These are phyloP conservation scores for Entomyzon cyanotis DNA, from an alignment of 2,113 vertebrate species.

Conservation along the genomic window DNA sequence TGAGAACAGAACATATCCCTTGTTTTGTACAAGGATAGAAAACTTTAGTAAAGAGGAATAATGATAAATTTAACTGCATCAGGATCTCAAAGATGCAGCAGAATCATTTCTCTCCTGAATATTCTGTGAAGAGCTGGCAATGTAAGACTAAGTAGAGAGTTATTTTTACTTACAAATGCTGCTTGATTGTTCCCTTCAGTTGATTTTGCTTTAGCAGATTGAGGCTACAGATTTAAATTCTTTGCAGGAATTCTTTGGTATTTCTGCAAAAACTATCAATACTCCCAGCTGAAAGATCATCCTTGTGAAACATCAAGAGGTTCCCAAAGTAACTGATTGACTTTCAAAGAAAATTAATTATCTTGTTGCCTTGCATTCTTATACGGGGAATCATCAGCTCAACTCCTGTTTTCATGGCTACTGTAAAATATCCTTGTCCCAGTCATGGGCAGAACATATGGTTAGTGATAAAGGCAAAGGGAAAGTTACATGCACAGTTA, in stretches of 20 bases:
- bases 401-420: not conserved
- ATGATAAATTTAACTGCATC: not conserved
- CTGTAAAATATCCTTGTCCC: not conserved
- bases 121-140: not conserved
- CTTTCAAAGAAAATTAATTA: not conserved
- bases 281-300: not conserved
- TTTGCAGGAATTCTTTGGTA: not conserved
- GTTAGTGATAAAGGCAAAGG: not conserved
- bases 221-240: not conserved
- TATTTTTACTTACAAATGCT: not conserved
- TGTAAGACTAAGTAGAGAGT: not conserved
- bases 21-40: slow-evolving; percentile 6
- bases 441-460: not conserved
- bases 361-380: not conserved
- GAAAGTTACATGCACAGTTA: not conserved
- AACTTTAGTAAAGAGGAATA: not conserved
- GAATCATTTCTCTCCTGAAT: not conserved
- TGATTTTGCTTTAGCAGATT: not conserved
- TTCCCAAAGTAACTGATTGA: not conserved
- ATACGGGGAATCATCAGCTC: not conserved
- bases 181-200: not conserved
- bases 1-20: not conserved
- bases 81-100: not conserved
- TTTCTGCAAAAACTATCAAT: not conserved
- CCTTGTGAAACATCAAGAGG: not conserved